These are phyloP conservation scores for human (Homo sapiens) DNA, from an alignment of 2,113 vertebrate species.

Conservation along the genomic window GRCh38 chr2:144813001-144813500, in stretches of 20 bases:
- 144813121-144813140: conserved; percentile 25
- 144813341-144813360: background rate
- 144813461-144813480: background rate
- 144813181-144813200: conserved; percentile 39
- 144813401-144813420: background rate
- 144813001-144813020: background rate
- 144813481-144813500: background rate
- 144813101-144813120: conserved; percentile 56
- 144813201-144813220: conserved; percentile 30
- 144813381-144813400: background rate
- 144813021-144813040: conserved; percentile 36
- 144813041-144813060: conserved; percentile 46
- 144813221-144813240: conserved; percentile 39
- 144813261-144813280: conserved; percentile 26
- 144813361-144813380: background rate
- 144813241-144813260: conserved; percentile 16
- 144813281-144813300: conserved; percentile 39
- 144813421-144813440: background rate
- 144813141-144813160: conserved; percentile 35
- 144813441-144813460: background rate
- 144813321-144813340: conserved; percentile 11
- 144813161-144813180: conserved; percentile 51
- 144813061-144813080: conserved; percentile 28
- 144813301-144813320: background rate
- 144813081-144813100: conserved; percentile 63